Evolutionary conservation across 37 sponge, comb jelly and placozoan genomes (phyloP).

Genomic region (Sycon ciliatum): DNA sequence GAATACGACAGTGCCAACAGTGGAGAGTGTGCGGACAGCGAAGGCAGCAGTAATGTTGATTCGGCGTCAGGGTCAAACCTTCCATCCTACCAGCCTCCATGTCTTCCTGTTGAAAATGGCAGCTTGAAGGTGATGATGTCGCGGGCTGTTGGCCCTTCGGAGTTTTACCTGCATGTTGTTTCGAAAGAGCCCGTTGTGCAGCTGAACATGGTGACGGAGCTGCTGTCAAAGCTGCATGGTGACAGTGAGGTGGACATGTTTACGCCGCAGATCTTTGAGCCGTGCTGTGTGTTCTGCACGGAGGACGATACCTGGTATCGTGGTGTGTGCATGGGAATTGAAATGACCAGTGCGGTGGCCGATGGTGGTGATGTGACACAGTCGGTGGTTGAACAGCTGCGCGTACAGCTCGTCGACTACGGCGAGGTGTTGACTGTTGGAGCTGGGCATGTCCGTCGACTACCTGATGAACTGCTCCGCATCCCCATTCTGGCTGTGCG

Average conservation of each 20-base stretch:
- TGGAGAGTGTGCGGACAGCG: too few species aligned
- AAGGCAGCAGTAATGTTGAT: too few species aligned
- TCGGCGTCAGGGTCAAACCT: too few species aligned
- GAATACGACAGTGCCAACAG: too few species aligned
- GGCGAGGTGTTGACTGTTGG: not conserved
- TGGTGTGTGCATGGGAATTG: not conserved
- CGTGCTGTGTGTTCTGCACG: conserved; percentile 9
- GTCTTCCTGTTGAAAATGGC: not conserved
- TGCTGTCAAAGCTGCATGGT: too few species aligned
- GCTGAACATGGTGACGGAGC: too few species aligned
- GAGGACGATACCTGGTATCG: conserved; percentile 17
- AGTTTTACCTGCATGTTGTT: not conserved
- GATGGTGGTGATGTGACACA: too few species aligned
- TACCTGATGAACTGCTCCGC: not conserved
- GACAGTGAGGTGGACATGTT: not conserved
- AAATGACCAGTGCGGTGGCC: not conserved
- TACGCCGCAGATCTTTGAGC: not conserved
- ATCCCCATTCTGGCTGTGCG: conserved; percentile 15
- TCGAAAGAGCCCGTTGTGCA: too few species aligned
- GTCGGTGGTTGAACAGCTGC: too few species aligned
- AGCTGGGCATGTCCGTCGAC: too few species aligned
- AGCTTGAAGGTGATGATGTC: not conserved
- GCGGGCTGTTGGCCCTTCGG: not conserved
- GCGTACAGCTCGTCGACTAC: not conserved
- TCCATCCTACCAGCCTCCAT: too few species aligned